Percentiles rank a stretch among this genome's conserved stretches.
Conservation (phyloP, 2,113 vertebrate genomes). For the Phylloscopus trochiloides region DNA sequence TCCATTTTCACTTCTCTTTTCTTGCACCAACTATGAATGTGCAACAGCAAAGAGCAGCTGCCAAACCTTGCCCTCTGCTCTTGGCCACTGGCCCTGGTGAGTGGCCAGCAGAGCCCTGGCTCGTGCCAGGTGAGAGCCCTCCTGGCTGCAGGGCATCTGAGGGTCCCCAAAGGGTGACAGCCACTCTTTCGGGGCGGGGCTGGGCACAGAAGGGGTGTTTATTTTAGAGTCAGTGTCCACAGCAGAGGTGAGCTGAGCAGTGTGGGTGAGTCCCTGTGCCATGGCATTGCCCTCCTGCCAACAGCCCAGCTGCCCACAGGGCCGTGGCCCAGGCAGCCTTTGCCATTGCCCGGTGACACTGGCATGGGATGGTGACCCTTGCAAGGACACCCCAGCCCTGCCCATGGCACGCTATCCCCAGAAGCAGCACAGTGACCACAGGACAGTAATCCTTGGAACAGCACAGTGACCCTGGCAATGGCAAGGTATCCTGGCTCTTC, state of each 20-base stretch:
- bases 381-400: not conserved
- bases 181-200: not conserved
- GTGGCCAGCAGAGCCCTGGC: fast-evolving
- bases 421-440: fast-evolving
- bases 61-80: not conserved
- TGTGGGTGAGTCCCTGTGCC: fast-evolving
- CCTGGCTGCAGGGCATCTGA: not conserved
- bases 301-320: fast-evolving
- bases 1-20: not conserved
- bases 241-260: not conserved
- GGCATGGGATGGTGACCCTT: not conserved
- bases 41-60: fast-evolving
- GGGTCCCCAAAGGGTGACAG: not conserved
- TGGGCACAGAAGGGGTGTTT: not conserved
- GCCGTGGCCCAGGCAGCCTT: not conserved
- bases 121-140: not conserved
- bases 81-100: fast-evolving
- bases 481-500: not conserved
- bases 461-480: not conserved
- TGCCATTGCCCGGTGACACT: fast-evolving
- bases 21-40: not conserved
- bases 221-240: not conserved
- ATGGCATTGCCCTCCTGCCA: fast-evolving
- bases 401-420: fast-evolving
- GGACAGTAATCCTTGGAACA: fast-evolving